Conservation (phyloP, 1,140 invertebrate species). For the Parapsyche elsis region DNA sequence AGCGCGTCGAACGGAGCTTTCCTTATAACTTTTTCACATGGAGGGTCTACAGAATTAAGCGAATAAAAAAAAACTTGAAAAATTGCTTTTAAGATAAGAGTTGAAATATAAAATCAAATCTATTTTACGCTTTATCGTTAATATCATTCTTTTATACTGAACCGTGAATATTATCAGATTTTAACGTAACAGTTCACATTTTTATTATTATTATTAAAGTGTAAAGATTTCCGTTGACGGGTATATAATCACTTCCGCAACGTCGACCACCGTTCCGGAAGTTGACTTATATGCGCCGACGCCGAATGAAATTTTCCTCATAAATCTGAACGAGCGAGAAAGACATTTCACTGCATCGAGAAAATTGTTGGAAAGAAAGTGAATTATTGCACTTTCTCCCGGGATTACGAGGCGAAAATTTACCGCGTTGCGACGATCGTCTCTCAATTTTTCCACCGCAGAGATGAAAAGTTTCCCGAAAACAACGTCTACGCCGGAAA, state of each 20-base stretch:
- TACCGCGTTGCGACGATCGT: slow-evolving; percentile 36
- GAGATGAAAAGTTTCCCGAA: slow-evolving; percentile 20
- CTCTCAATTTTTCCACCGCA: slow-evolving; percentile 14
- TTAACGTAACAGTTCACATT: too few relatives aligned
- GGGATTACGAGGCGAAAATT: slow-evolving; percentile 53
- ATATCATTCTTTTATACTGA: too few relatives aligned
- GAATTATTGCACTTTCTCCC: slow-evolving; percentile 55
- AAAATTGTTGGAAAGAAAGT: slow-evolving; percentile 45
- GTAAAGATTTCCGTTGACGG: too few relatives aligned
- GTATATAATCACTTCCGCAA: slow-evolving; percentile 1
- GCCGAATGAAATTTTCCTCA: slow-evolving; percentile 45
- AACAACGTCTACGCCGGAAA: background rate
- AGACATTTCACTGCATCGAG: slow-evolving; percentile 48
- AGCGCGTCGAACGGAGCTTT: background rate
- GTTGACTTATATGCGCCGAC: background rate
- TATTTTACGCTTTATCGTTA: too few relatives aligned
- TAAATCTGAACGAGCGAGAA: slow-evolving; percentile 47
- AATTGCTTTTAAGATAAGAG: background rate
- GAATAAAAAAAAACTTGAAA: slow-evolving; percentile 1
- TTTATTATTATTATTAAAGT: too few relatives aligned
- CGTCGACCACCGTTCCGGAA: slow-evolving; percentile 1
- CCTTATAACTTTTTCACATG: background rate
- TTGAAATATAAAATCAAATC: too few relatives aligned
- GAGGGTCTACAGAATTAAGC: slow-evolving; percentile 4
- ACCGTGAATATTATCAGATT: too few relatives aligned